Evolutionary conservation across 23 tunicate genomes (phyloP), one percentile per base, ranked within the genome.

Genomic region (Clavelina lepadiformis): DNA sequence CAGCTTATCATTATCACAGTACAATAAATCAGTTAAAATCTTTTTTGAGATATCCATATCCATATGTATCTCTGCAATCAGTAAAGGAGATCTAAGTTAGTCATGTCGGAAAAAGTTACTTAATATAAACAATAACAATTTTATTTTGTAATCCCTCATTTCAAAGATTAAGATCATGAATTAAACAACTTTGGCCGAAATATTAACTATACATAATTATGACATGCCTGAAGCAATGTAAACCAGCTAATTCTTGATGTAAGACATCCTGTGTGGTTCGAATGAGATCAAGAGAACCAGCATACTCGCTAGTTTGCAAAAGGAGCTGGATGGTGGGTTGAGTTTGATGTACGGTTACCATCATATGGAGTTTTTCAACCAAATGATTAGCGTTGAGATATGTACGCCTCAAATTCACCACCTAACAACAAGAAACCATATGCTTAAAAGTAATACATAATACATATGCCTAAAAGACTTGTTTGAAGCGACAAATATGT

Each of bases 311-410:
- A 5, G 88, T 80, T 3, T 79, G 69, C 38, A 88, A 54, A 44
- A 88, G 74, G 4, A 88, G 68, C 46, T 88, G 96, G 31, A 88
- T 88, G 5, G 96, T 88, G 25, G 96, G 96, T 58, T 88, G 96
- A 8, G 96, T 85, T 68, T 88, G 96, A 60, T 76, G 87, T 33
- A 88, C 96, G 0, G 96, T 79, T 20, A 65, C 73, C 88, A 88
- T 80, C 69, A 74, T 73, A 24, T 74, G 96, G 8, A 88, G 65
- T 61, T 59, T 66, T 5, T 74, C 63, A 22, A 88, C 36, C 27
- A 88, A 47, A 26, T 51, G 59, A 13, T 19, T n/a, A 2, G 68
- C 37, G 37, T 88, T 88, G 4, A 35, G 22, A 22, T 54, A 73
- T 19, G 66, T 32, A 19, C 76, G 49, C 4, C 58, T 67, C 25